These are phyloP conservation scores for Tricholauxania praeusta DNA, from an alignment of 2,888 invertebrate genomes.

Conservation along the genomic window DNA sequence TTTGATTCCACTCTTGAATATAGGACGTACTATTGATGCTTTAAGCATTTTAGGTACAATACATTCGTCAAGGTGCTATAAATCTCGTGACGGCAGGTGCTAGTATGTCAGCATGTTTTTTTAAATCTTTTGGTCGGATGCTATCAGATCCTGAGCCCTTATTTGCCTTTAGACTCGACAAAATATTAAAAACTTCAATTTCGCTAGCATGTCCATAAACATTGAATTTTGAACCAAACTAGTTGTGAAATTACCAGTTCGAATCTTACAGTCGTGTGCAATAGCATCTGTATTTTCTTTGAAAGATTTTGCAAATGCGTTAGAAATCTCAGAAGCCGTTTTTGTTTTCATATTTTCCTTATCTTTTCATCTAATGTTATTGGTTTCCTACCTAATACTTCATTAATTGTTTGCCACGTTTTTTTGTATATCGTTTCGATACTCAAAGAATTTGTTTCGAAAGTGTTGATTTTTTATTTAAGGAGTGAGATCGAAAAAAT, in stretches of 20 bases:
- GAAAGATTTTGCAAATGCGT: constrained; percentile 20
- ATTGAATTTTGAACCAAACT: not conserved
- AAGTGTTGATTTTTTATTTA: constrained; percentile 17
- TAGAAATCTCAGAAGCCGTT: constrained; percentile 14
- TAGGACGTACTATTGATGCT: no score
- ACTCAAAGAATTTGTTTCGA: constrained; percentile 28
- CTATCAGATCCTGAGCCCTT: constrained; percentile 9
- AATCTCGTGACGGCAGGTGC: no score
- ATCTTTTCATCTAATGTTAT: constrained; percentile 27
- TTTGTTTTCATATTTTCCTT: constrained; percentile 20
- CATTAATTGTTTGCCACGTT: constrained; percentile 36
- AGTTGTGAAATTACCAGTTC: not conserved
- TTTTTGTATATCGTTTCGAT: constrained; percentile 19
- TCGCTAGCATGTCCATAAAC: not conserved
- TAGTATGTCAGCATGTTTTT: not conserved
- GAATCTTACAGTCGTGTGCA: constrained; percentile 9
- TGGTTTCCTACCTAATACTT: constrained; percentile 36
- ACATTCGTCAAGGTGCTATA: no score
- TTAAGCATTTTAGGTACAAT: no score
- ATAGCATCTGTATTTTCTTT: constrained; percentile 13
- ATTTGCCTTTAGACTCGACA: not conserved
- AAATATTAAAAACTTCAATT: constrained; percentile 8
- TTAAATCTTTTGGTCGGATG: constrained; percentile 11
- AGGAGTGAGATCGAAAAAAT: no score
- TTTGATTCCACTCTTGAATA: no score